Conservation (phyloP, 2,888 invertebrate species). For the Fragum whitleyi region DNA sequence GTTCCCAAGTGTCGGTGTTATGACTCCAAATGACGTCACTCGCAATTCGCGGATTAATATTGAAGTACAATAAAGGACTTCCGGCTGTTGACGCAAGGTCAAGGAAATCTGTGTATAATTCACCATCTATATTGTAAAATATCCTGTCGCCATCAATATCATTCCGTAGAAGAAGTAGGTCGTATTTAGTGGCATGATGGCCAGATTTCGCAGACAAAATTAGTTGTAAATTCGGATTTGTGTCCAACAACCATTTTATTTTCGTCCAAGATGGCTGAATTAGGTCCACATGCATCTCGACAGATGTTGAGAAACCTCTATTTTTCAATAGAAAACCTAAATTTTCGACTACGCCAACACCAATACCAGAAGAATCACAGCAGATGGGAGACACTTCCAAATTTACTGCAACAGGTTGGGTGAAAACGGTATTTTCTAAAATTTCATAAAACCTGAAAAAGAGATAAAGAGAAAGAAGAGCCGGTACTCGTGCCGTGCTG, state of each 20-base stretch:
- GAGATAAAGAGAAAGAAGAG: no score
- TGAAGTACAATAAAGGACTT: constrained; percentile 85
- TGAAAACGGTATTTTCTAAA: background rate
- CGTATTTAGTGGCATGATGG: constrained; percentile 46
- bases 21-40: constrained; percentile 93
- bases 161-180: constrained; percentile 68
- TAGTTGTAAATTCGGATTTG: constrained; percentile 51
- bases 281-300: constrained; percentile 50
- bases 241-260: constrained; percentile 64
- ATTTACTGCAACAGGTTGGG: background rate
- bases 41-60: constrained; percentile 88
- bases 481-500: no score
- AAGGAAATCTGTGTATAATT: constrained; percentile 54
- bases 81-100: constrained; percentile 66
- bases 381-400: constrained; percentile 33
- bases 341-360: constrained; percentile 43
- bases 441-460: background rate
- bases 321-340: constrained; percentile 10
- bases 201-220: constrained; percentile 55
- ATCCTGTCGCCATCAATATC: constrained; percentile 62
- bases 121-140: constrained; percentile 67
- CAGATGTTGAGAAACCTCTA: background rate
- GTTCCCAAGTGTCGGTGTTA: constrained; percentile 91
- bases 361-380: constrained; percentile 35
- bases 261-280: constrained; percentile 59